A percentile compares a stretch with the other conserved stretches of the same genome.
These are phyloP conservation scores for Mobula hypostoma DNA, from an alignment of 2,113 vertebrate genomes.

Conservation along the genomic window DNA sequence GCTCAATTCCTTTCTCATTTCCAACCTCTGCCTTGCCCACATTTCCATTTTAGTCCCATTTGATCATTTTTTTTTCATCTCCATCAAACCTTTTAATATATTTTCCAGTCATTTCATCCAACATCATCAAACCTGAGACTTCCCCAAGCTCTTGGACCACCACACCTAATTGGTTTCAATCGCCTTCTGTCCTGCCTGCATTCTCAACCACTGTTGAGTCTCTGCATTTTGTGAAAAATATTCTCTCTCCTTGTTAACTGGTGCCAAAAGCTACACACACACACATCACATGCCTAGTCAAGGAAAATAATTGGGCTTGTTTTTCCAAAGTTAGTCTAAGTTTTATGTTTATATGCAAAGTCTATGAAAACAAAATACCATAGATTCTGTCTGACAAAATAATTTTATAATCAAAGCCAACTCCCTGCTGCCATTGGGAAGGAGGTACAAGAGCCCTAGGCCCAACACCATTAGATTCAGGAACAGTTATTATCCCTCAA, in stretches of 20 bases:
- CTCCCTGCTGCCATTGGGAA: no score
- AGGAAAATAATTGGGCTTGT: background rate
- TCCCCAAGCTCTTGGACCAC: background rate
- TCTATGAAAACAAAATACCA: conserved; percentile 13
- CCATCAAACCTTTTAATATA: background rate
- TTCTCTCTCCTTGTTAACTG: background rate
- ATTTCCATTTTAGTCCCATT: background rate
- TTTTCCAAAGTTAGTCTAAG: background rate
- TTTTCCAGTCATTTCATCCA: background rate
- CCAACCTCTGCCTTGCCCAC: no score
- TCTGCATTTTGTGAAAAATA: background rate
- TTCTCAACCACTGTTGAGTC: background rate
- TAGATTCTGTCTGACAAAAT: conserved; percentile 4
- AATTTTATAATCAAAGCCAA: background rate
- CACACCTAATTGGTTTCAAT: background rate
- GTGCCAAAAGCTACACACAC: conserved; percentile 5
- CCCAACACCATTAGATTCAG: no score
- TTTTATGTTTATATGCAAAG: conserved; percentile 10
- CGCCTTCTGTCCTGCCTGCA: background rate
- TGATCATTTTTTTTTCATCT: background rate
- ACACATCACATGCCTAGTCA: background rate
- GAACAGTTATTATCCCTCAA: no score
- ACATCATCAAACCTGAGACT: background rate
- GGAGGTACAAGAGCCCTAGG: no score
- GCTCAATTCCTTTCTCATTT: no score